phyloP scores from a whole-genome alignment of 2,888 invertebrate genomes.

The Anthrax anthrax region DNA sequence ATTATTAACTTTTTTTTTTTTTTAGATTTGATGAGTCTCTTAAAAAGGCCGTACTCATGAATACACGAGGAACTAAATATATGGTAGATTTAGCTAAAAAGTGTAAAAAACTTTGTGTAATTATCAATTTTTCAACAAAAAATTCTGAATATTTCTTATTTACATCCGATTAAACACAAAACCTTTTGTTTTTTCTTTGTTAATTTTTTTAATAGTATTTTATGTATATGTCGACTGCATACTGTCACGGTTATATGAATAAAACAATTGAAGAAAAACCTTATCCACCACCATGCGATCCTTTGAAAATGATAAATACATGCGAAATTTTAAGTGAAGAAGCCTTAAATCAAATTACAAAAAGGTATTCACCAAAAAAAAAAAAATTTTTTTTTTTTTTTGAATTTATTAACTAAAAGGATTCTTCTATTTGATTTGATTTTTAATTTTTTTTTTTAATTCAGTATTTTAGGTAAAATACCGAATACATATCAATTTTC shows the following conservation, averaged over 20 bases:
- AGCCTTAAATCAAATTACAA: constrained; percentile 46
- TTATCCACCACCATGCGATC: constrained; percentile 71
- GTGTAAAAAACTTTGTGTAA: constrained; percentile 59
- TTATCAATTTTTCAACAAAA: too few species aligned
- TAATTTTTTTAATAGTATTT: too few species aligned
- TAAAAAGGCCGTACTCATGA: constrained; percentile 77
- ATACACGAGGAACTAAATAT: constrained; percentile 79
- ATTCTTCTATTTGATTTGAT: neutral
- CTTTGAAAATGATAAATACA: too few species aligned
- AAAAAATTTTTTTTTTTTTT: neutral
- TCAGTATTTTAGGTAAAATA: constrained; percentile 52
- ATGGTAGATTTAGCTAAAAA: constrained; percentile 70
- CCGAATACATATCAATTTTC: constrained; percentile 93
- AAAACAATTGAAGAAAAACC: constrained; percentile 68
- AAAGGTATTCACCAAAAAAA: constrained; percentile 32
- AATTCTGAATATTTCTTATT: too few species aligned
- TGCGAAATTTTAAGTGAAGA: constrained; percentile 69
- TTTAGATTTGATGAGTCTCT: constrained; percentile 76
- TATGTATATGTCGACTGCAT: constrained; percentile 70
- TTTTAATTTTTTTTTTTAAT: constrained; percentile 1
- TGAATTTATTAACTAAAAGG: too few species aligned
- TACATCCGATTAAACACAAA: too few species aligned
- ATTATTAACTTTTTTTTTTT: neutral
- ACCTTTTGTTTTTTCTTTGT: too few species aligned
- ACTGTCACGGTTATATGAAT: constrained; percentile 79